A percentile compares a stretch with the other conserved stretches of the same genome.
phyloP scores from a whole-genome alignment of 2,888 invertebrate species.

The Macrosoma leucophasiata region DNA sequence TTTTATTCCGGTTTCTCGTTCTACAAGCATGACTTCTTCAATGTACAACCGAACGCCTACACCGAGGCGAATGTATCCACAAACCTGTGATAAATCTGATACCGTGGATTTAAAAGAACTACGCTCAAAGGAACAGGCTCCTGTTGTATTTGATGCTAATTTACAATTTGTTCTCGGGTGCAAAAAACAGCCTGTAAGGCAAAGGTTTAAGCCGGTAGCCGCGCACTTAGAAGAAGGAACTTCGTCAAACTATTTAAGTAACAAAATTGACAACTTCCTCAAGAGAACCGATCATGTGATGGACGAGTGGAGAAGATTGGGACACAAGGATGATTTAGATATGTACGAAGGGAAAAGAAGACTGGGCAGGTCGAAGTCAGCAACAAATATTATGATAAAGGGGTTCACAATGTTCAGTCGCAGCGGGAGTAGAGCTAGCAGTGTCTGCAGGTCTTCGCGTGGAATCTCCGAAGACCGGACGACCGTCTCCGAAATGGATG shows the following conservation, averaged over 20 bases:
- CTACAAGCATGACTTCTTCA: conserved; percentile 59
- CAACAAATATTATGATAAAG: conserved; percentile 88
- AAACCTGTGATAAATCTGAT: conserved; percentile 66
- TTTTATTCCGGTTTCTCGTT: conserved; percentile 57
- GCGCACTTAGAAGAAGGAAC: conserved; percentile 86
- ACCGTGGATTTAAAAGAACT: conserved; percentile 75
- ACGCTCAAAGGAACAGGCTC: conserved; percentile 81
- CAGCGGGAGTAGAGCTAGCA: conserved; percentile 73
- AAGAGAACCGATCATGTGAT: conserved; percentile 90
- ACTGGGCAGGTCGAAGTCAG: conserved; percentile 81
- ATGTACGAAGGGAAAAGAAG: conserved; percentile 54
- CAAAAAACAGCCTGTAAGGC: conserved; percentile 81
- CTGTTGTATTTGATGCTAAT: conserved; percentile 89
- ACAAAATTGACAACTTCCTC: conserved; percentile 87
- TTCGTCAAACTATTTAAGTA: conserved; percentile 83
- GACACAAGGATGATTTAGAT: conserved; percentile 72
- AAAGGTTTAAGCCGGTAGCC: conserved; percentile 81
- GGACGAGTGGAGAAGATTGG: conserved; percentile 88
- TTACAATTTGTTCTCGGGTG: conserved; percentile 86
- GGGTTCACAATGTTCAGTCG: conserved; percentile 82
- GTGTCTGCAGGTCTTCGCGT: conserved; percentile 65
- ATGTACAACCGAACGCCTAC: conserved; percentile 63
- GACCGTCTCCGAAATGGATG: conserved; percentile 79
- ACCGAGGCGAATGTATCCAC: conserved; percentile 82
- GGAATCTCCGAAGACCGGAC: conserved; percentile 79